Evolutionary conservation across 1,140 invertebrate genomes (phyloP).

Genomic region (Drosophila simulans): DNA sequence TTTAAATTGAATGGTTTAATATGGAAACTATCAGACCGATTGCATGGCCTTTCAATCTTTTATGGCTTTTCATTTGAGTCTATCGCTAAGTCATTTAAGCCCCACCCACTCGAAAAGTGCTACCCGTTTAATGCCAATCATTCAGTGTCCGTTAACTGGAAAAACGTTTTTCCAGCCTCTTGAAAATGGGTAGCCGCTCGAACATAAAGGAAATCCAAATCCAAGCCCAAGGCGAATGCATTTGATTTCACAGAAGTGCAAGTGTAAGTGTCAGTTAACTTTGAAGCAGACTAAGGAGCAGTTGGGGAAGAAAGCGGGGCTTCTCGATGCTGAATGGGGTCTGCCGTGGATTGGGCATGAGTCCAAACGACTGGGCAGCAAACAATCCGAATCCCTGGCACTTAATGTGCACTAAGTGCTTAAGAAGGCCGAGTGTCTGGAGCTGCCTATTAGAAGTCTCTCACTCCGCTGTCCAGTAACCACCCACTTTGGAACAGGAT

Average conservation of each 20-base stretch:
- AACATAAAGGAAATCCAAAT: slow-evolving; percentile 11
- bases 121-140: slow-evolving; percentile 9
- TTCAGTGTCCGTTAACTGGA: neutral
- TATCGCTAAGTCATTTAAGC: neutral
- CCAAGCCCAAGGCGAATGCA: slow-evolving; percentile 33
- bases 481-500: slow-evolving; percentile 1
- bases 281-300: slow-evolving; percentile 21
- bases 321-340: slow-evolving; percentile 6
- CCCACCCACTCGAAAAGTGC: neutral
- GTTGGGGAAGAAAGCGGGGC: slow-evolving; percentile 10
- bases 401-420: slow-evolving; percentile 67
- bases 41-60: neutral
- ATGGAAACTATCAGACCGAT: neutral
- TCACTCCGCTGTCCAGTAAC: neutral
- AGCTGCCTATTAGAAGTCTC: slow-evolving; percentile 33
- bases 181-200: slow-evolving; percentile 1
- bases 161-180: slow-evolving; percentile 15
- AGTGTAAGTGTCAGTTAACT: slow-evolving; percentile 63
- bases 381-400: slow-evolving; percentile 51
- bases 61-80: neutral
- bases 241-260: slow-evolving; percentile 55
- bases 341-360: slow-evolving; percentile 47
- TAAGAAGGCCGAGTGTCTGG: slow-evolving; percentile 52
- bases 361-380: slow-evolving; percentile 37
- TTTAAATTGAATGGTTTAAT: neutral